Conservation (phyloP, 2,888 invertebrate genomes). For the Xanthorhoe spadicearia region DNA sequence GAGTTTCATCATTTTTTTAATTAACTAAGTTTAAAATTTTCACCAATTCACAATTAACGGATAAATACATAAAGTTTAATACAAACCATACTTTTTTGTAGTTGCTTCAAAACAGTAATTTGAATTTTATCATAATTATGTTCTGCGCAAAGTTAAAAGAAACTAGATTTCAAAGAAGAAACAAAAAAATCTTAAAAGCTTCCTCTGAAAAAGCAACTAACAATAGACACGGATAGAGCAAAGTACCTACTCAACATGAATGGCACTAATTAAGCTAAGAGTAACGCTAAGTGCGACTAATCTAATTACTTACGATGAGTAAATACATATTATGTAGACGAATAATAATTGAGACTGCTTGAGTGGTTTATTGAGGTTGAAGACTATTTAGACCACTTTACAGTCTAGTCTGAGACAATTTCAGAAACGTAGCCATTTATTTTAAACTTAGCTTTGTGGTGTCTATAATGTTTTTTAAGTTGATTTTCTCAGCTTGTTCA, state of each 20-base stretch:
- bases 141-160: neutral
- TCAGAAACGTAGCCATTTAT: neutral
- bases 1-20: no score
- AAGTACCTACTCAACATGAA: constrained; percentile 37
- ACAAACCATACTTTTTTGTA: no score
- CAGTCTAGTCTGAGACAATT: neutral
- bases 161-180: neutral
- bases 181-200: neutral
- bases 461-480: neutral
- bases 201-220: constrained; percentile 1
- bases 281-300: constrained; percentile 44
- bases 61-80: no score
- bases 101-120: no score
- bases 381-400: no score
- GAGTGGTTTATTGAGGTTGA: constrained; percentile 24
- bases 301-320: constrained; percentile 41
- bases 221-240: constrained; percentile 20
- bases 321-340: constrained; percentile 17
- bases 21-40: no score
- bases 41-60: no score
- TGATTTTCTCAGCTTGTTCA: neutral
- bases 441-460: neutral
- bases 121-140: no score
- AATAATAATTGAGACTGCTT: constrained; percentile 13
- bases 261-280: constrained; percentile 49